phyloP scores from a whole-genome alignment of 2,797 vertebrate species.

The Petrocephalus sullivani region DNA sequence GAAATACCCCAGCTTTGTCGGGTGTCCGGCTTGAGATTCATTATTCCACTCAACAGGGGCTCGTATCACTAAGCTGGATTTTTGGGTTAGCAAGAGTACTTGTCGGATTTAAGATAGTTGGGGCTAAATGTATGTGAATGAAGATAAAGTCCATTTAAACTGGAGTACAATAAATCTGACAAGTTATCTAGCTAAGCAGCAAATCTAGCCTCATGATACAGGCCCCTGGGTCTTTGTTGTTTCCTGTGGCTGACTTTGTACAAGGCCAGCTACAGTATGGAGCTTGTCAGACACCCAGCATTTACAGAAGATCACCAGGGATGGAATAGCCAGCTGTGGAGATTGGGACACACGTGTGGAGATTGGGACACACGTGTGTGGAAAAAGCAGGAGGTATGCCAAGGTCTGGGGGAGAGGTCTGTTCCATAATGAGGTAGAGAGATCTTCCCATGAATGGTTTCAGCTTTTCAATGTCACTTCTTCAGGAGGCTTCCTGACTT shows the following conservation, averaged over 20 bases:
- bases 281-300: background rate
- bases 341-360: background rate
- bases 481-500: background rate
- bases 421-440: background rate
- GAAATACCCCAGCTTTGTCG: background rate
- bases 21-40: background rate
- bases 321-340: background rate
- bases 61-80: background rate
- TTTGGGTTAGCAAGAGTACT: background rate
- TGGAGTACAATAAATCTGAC: background rate
- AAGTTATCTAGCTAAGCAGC: background rate
- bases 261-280: background rate
- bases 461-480: background rate
- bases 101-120: background rate
- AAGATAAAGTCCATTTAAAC: background rate
- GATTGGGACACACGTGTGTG: background rate
- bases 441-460: background rate
- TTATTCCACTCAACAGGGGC: background rate
- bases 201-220: background rate
- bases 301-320: background rate
- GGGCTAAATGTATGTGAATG: background rate
- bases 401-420: background rate
- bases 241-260: background rate
- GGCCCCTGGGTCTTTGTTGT: background rate
- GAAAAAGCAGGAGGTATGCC: background rate